phyloP scores from a whole-genome alignment of 2,113 vertebrate species.

The Ctenodactylus gundi region DNA sequence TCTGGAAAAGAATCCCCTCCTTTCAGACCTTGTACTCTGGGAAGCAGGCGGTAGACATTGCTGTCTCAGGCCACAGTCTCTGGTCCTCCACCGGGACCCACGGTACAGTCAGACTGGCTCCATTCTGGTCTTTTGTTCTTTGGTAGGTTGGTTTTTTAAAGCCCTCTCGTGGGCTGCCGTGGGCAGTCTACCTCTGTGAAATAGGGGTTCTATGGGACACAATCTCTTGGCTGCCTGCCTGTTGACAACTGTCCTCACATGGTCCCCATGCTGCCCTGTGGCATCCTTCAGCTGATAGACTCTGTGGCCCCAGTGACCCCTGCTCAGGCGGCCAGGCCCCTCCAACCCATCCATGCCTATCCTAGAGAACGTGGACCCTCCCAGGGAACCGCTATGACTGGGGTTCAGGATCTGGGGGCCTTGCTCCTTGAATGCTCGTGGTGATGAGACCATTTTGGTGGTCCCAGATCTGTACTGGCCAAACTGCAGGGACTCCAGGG shows the following conservation, averaged over 20 bases:
- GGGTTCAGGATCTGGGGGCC: neutral
- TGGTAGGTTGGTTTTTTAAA: neutral
- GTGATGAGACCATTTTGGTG: neutral
- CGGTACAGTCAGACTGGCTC: neutral
- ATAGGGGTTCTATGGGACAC: rapidly evolving
- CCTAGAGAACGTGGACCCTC: neutral
- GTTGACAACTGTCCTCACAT: rapidly evolving
- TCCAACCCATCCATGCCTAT: rapidly evolving
- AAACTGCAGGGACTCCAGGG: rapidly evolving
- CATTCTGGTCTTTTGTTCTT: neutral
- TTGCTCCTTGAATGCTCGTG: neutral
- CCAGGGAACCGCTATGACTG: no score
- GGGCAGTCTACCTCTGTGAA: no score
- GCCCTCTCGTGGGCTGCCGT: neutral
- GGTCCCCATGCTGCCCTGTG: rapidly evolving
- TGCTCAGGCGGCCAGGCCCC: rapidly evolving
- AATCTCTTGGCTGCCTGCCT: rapidly evolving
- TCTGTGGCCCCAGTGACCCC: rapidly evolving
- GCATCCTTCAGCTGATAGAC: rapidly evolving
- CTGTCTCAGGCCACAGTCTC: neutral
- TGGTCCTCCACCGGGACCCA: neutral
- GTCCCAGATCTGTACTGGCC: neutral
- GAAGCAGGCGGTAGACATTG: neutral
- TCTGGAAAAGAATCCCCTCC: no score
- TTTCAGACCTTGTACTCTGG: neutral